These are phyloP conservation scores for Papilio protenor DNA, from an alignment of 2,888 invertebrate genomes.

Conservation along the genomic window DNA sequence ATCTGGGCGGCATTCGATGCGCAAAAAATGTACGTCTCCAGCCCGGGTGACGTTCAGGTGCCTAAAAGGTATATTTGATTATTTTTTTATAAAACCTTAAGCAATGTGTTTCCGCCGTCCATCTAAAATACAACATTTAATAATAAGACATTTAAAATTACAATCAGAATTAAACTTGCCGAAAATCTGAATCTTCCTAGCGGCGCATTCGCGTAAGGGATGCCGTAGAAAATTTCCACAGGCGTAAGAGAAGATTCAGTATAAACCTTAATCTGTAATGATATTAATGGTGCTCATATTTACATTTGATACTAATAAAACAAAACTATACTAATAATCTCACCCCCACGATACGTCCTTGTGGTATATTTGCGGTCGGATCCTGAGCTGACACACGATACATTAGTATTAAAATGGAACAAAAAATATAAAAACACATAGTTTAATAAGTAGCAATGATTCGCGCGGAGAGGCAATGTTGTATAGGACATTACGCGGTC, in stretches of 20 bases:
- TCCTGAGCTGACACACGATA: slow-evolving; percentile 67
- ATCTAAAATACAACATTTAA: not conserved
- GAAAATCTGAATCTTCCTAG: slow-evolving; percentile 89
- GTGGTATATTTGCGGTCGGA: slow-evolving; percentile 81
- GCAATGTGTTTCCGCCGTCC: not conserved
- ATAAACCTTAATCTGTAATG: slow-evolving; percentile 86
- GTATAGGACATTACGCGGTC: slow-evolving; percentile 47
- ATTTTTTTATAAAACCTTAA: not conserved
- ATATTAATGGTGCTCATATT: slow-evolving; percentile 20
- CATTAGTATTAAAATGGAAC: slow-evolving; percentile 47
- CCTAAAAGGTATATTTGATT: slow-evolving; percentile 67
- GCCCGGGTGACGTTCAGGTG: slow-evolving; percentile 88
- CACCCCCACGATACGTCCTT: slow-evolving; percentile 86
- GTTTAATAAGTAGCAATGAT: slow-evolving; percentile 6
- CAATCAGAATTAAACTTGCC: slow-evolving; percentile 67
- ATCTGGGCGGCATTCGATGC: slow-evolving; percentile 87
- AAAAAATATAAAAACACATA: slow-evolving; percentile 45
- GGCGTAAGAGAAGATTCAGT: slow-evolving; percentile 85
- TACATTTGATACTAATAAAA: not conserved
- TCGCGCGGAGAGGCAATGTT: not conserved
- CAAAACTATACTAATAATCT: slow-evolving; percentile 56
- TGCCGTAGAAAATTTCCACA: slow-evolving; percentile 89
- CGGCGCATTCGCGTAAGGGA: slow-evolving; percentile 93
- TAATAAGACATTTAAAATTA: not conserved
- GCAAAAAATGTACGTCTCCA: slow-evolving; percentile 89